Base-by-base conservation (phyloP, 2,797 vertebrate species). In the Trematomus bernacchii region DNA sequence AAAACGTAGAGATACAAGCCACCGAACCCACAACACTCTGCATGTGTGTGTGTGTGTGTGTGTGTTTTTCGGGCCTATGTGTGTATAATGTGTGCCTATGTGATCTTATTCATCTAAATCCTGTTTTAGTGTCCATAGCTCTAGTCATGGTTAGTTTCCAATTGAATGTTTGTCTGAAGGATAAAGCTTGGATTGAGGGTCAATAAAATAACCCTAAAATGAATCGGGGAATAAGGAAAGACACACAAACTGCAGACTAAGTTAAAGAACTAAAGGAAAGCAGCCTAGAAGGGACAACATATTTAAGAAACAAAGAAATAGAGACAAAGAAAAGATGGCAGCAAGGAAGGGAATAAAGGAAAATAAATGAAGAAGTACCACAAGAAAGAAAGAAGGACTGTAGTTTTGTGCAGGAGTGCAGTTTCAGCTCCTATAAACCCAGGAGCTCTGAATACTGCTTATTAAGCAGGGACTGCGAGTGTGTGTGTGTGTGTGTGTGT, bases 371-470 rank as follows among this genome's bases (percentile, higher is more conserved):
- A 80, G 59, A 80, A 80, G 57, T 47, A 83, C 71, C 27, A 51
- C 75, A 76, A 59, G 55, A 82, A 84, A 53, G 83, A 70, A 59
- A 73, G 85, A 85, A 79, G 83, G 75, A 66, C 66, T 76, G 54
- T 37, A 42, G 71, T 87, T 92, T 91, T 92, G 88, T 90, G 85
- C 87, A 89, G 89, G 86, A 92, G 78, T 93, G 92, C 92, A 91
- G 85, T 92, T 93, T 93, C 87, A 91, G 92, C 91, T 85, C 85
- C 87, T 87, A 80, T 90, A 90, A 91, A 93, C 91, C 91, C 90
- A 92, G 84, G 90, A 94, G 92, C 91, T 91, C 91, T 87, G 91
- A 93, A 93, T 93, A 92, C 84, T 85, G 93, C 93, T 93, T 94
- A 94, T 93, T 94, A 94, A 93, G 92, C 92, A 93, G 86, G 87